Percentiles rank a stretch among this genome's conserved stretches.
Evolutionary conservation across 2,797 vertebrate genomes (phyloP).

Genomic region (Danionella dracula): DNA sequence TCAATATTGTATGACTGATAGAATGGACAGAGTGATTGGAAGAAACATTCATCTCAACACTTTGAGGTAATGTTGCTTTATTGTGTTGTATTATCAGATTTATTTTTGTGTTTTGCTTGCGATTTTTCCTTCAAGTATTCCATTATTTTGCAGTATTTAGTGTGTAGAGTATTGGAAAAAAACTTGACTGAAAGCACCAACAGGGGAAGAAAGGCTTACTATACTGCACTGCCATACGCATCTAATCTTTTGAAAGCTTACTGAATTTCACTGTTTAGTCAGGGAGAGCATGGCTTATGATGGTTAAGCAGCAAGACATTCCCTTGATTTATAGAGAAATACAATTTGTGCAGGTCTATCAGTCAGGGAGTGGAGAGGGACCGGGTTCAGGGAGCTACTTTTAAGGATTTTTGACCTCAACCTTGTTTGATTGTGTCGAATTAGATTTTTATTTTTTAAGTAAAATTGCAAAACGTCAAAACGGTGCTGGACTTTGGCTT

Average conservation of each 20-base stretch:
- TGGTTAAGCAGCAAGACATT: too few relatives aligned
- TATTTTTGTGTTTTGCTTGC: neutral
- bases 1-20: neutral
- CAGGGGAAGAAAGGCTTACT: constrained; percentile 1
- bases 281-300: neutral
- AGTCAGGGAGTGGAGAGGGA: too few relatives aligned
- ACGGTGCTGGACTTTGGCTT: too few relatives aligned
- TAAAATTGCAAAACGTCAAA: too few relatives aligned
- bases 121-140: neutral
- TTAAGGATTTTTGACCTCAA: too few relatives aligned
- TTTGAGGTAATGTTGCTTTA: neutral
- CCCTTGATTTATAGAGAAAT: too few relatives aligned
- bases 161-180: constrained; percentile 6
- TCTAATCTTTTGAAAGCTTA: neutral
- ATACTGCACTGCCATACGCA: constrained; percentile 16
- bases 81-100: neutral
- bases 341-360: too few relatives aligned
- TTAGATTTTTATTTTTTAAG: too few relatives aligned
- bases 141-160: constrained; percentile 16
- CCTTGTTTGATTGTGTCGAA: too few relatives aligned
- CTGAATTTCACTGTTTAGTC: neutral
- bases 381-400: too few relatives aligned
- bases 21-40: neutral
- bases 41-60: neutral
- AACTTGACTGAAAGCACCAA: constrained; percentile 23